These are phyloP conservation scores for Dyspetes luteomarginatus DNA, from an alignment of 2,888 invertebrate species.

Conservation along the genomic window DNA sequence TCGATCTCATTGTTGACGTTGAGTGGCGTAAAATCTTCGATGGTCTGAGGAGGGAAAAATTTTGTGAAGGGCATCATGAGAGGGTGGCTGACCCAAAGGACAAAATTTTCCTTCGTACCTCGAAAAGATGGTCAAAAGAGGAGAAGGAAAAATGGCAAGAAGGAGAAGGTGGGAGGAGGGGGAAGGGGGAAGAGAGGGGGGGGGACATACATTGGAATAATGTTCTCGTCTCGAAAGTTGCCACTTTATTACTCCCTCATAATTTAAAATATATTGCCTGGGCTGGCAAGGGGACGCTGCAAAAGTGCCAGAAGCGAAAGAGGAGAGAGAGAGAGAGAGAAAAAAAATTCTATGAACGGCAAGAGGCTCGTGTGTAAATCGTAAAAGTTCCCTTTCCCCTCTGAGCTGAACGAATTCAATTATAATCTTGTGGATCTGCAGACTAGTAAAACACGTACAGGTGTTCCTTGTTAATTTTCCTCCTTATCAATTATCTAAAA, in stretches of 20 bases:
- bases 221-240: slow-evolving; percentile 44
- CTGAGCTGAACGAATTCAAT: slow-evolving; percentile 3
- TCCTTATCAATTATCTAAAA: background rate
- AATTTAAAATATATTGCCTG: slow-evolving; percentile 62
- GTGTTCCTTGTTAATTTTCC: background rate
- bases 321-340: background rate
- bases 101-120: slow-evolving; percentile 39
- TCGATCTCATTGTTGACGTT: slow-evolving; percentile 65
- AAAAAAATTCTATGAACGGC: background rate
- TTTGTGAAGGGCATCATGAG: slow-evolving; percentile 47
- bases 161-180: no score
- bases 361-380: slow-evolving; percentile 4
- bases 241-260: slow-evolving; percentile 66
- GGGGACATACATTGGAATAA: slow-evolving; percentile 34
- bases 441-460: background rate
- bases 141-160: background rate
- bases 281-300: slow-evolving; percentile 11
- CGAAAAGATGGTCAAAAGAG: slow-evolving; percentile 27
- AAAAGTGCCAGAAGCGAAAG: background rate
- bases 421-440: background rate
- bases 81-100: slow-evolving; percentile 42
- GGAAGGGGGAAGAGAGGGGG: background rate
- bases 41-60: slow-evolving; percentile 44
- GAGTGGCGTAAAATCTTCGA: slow-evolving; percentile 67
- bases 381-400: slow-evolving; percentile 4